phyloP scores from a whole-genome alignment of 2,888 invertebrate genomes.

The Rhaphigaster nebulosa region DNA sequence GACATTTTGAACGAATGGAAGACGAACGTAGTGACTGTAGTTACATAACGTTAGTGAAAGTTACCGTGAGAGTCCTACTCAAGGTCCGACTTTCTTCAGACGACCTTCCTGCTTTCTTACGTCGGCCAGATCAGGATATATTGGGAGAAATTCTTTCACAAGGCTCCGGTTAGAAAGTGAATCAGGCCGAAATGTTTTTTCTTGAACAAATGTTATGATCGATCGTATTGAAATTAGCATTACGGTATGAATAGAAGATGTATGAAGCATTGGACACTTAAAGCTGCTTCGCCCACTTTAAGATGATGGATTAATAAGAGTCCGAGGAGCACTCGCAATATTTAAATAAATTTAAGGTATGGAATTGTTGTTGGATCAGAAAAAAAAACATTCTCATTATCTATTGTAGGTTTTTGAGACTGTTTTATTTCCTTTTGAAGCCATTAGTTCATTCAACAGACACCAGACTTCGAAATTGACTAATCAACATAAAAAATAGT shows the following conservation, averaged over 20 bases:
- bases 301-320: too few relatives aligned
- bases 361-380: background rate
- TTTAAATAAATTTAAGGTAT: background rate
- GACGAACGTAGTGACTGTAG: background rate
- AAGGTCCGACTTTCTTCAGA: constrained; percentile 28
- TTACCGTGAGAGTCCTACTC: constrained; percentile 30
- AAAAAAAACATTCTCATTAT: too few relatives aligned
- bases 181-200: background rate
- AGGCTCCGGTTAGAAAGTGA: background rate
- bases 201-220: background rate
- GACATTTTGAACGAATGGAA: background rate
- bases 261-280: background rate
- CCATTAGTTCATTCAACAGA: too few relatives aligned
- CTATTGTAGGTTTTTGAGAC: too few relatives aligned
- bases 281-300: background rate
- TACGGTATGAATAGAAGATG: too few relatives aligned
- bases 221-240: background rate
- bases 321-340: too few relatives aligned
- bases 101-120: constrained; percentile 26
- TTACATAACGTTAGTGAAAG: constrained; percentile 30
- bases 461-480: too few relatives aligned
- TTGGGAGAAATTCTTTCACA: constrained; percentile 34
- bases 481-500: too few relatives aligned
- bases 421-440: too few relatives aligned
- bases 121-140: constrained; percentile 26